These are phyloP conservation scores for Centropristis striata DNA, from an alignment of 2,113 vertebrate genomes.

Conservation along the genomic window DNA sequence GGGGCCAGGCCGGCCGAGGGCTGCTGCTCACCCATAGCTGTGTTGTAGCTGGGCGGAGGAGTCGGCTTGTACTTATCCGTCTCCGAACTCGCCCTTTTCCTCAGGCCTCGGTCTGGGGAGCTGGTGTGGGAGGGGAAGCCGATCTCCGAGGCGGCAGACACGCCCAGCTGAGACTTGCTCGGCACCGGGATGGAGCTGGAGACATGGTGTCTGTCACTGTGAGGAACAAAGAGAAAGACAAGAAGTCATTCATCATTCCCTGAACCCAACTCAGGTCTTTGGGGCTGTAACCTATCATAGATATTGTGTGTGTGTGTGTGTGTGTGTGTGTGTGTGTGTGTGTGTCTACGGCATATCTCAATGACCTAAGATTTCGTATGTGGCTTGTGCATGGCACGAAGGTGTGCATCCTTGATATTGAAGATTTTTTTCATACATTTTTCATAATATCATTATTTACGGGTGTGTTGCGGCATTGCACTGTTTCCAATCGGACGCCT, in stretches of 20 bases:
- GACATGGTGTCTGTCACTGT: conserved; percentile 90
- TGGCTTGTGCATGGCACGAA: no score
- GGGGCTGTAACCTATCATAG: no score
- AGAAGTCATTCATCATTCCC: neutral
- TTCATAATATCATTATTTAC: no score
- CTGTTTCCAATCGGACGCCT: no score
- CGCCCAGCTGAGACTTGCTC: conserved; percentile 87
- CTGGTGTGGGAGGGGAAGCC: conserved; percentile 84
- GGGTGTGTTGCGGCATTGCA: no score
- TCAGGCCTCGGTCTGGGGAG: conserved; percentile 90
- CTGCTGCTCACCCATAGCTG: conserved; percentile 76
- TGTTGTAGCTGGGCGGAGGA: conserved; percentile 89
- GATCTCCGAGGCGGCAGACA: conserved; percentile 84
- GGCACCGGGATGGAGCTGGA: conserved; percentile 95
- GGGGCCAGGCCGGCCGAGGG: conserved; percentile 29
- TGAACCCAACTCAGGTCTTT: no score
- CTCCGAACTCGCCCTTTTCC: conserved; percentile 91
- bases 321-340: no score
- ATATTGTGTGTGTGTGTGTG: no score
- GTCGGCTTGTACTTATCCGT: conserved; percentile 87
- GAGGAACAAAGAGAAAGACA: conserved; percentile 27
- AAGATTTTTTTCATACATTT: no score
- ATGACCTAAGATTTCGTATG: no score
- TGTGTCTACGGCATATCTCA: no score
- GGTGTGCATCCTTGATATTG: no score